Base-by-base conservation (phyloP, 2,888 invertebrate species). In the Hecatera dysodea region DNA sequence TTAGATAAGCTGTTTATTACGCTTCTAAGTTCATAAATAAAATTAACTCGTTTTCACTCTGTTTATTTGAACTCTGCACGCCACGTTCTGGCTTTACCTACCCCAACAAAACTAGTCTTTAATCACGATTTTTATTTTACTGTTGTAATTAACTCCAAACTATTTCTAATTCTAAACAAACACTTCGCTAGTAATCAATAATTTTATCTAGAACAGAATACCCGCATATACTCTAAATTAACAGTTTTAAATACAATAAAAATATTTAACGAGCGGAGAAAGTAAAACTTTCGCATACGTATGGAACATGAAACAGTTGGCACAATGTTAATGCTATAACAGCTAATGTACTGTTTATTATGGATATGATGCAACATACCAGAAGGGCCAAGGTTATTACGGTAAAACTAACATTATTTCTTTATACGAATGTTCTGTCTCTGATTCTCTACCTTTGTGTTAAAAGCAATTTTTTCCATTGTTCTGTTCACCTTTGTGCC, bases 281-380 rank as follows among this genome's bases (percentile, higher is more conserved):
- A 82, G 78, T 73, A 53, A 19, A 42, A 80, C 75, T 82, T 73
- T 82, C 72, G 50, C 63, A 67, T 64, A 61, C 60, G 56, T 44
- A 72, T 56, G 56, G 55, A 50, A 64, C 64, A 71, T 70, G 63
- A 75, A 61, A 53, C 70, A 72, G 44, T 70, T 72, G 72, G 59
- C 59, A 76, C 62, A 53, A 39, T 39, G 50, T n/a, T 68, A 52
- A 39, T 36, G 44, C 46, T 42, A 24, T 61, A 65, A 59, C 39
- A 46, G 11, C 36, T 36, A 36, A 46, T 48, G 24, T 17, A 36
- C 7, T 53, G 36, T 52, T 29, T 48, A 29, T 15, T 68, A 44
- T n/a, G n/a, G n/a, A n/a, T n/a, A n/a, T 44, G 56, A 48, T 22
- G 9, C 39, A 70, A 42, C 12, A 22, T 27, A 77, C 56, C 56